Evolutionary conservation across 2,888 invertebrate species (phyloP).

Genomic region (Platycnemis pennipes): DNA sequence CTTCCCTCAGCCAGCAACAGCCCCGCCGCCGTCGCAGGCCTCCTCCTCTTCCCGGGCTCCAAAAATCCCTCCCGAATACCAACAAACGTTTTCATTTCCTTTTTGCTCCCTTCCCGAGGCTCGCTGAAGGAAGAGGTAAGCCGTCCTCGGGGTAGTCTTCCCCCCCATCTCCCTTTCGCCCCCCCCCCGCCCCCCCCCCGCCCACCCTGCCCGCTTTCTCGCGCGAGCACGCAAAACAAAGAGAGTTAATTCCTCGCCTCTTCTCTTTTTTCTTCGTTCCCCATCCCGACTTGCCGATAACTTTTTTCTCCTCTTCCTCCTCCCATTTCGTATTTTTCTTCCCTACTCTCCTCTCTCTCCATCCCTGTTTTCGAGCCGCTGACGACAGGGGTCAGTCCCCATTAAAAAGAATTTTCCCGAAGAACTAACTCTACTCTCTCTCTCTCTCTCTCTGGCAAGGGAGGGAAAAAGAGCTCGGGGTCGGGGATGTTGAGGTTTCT

Average conservation of each 20-base stretch:
- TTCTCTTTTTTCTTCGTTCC: not conserved
- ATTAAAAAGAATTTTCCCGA: not conserved
- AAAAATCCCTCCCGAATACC: slow-evolving; percentile 42
- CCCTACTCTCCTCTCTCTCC: no score
- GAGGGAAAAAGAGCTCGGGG: not conserved
- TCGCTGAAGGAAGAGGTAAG: no score
- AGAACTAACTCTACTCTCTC: not conserved
- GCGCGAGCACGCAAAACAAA: slow-evolving; percentile 26
- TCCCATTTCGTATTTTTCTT: not conserved
- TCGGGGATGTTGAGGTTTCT: not conserved
- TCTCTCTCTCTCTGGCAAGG: not conserved
- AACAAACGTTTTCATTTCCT: slow-evolving; percentile 57
- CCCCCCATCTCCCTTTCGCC: not conserved
- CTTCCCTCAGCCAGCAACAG: not conserved
- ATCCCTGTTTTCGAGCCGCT: not conserved
- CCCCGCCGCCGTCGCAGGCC: not conserved
- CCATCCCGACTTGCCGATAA: not conserved
- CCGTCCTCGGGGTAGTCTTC: not conserved
- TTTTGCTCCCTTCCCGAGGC: not conserved
- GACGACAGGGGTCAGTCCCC: slow-evolving; percentile 50
- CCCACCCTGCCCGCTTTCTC: not conserved
- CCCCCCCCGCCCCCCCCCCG: no score
- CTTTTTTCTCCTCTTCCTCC: not conserved
- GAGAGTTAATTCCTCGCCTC: not conserved
- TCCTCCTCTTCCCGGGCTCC: slow-evolving; percentile 9